Base-by-base conservation (phyloP, 92 coral and sea anemone species). In the Epizoanthus rinbou region DNA sequence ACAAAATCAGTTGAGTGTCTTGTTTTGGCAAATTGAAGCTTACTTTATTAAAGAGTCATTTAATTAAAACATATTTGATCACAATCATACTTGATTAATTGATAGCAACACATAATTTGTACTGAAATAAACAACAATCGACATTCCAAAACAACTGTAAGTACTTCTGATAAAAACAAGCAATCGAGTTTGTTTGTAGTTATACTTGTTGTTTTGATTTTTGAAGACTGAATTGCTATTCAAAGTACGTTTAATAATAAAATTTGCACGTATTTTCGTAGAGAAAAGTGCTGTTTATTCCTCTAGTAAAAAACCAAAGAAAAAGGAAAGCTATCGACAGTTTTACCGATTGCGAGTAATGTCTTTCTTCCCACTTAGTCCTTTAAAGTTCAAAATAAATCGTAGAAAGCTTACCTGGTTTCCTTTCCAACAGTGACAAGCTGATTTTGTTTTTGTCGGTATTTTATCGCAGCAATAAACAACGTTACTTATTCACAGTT, bases 371-470 rank as follows among this genome's bases (percentile, higher is more conserved):
- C 69, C 69, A 64, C 69, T 5, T 13, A 23, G 70, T 64, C 70
- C 70, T 64, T 24, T 64, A 64, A 64, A 64, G 70, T 64, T 23
- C 39, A 64, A 64, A 23, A 64, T 64, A 64, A 64, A 64, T 64
- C 70, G 70, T 64, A 64, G 39, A 23, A 64, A 64, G 70, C 70
- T 64, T 64, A 64, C 70, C 70, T 64, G 70, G 41, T 64, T 24
- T 64, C 70, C 70, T 64, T 64, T 24, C 69, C 69, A 64, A 64
- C 70, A 64, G 70, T 64, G 70, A 64, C 70, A 64, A 64, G 70
- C 41, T 24, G 70, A 64, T 23, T 64, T 64, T 24, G 5, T 64
- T 64, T 64, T 17, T 64, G 70, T 64, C 37, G 41, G 70, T 64
- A 23, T 64, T 24, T 23, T 64, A 64, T 64, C 70, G 70, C 70